Evolutionary conservation across 2,113 vertebrate genomes (phyloP), one percentile per base, ranked within the genome.

Genomic region (Leucopsar rothschildi): DNA sequence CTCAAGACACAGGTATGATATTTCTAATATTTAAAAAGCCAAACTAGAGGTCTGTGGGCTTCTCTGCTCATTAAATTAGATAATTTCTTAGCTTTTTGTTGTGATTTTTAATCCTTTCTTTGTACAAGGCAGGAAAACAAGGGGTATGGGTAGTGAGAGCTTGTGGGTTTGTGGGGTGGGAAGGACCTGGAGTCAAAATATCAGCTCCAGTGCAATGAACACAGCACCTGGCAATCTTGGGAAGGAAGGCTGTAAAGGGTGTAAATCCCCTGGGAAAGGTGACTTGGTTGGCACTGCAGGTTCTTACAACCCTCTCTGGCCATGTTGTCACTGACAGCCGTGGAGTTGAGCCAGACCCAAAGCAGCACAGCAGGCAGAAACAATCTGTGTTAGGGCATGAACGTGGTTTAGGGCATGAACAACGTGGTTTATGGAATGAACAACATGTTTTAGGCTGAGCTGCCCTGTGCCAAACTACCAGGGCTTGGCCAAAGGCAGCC

Each of bases 291-390:
- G 21, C 37, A 9, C 1, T 56, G 49, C 3, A 6, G 29, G 9
- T 73, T 40, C 37, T 19, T 2, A 7, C 20, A 45, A 3, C 12
- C n/a, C 12, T 60, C 35, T 59, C 35, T 40, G 20, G 21, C 55
- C 33, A 0, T 0, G 1, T 4, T 9, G 45, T 52, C 19, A 15
- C 8, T 5, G 37, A 10, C 10, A 53, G 39, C 6, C 0, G 0
- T 2, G 3, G 59, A 18, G 22, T 0, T 5, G 57, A 29, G 25
- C 42, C 2, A 4, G 12, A 33, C 9, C 35, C 53, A 13, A n/a
- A 89, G 40, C 29, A 3, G 29, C 3, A 0, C 0, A 2, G 23
- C 0, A 2, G 24, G n/a, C 5, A 35, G 4, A 12, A 55, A 5
- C 7, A 4, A 4, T 0, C 1, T 31, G 45, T 9, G 35, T 64